Percentiles rank a stretch among this genome's conserved stretches.
These are phyloP conservation scores for Plagodis pulveraria DNA, from an alignment of 2,888 invertebrate species.

Conservation along the genomic window DNA sequence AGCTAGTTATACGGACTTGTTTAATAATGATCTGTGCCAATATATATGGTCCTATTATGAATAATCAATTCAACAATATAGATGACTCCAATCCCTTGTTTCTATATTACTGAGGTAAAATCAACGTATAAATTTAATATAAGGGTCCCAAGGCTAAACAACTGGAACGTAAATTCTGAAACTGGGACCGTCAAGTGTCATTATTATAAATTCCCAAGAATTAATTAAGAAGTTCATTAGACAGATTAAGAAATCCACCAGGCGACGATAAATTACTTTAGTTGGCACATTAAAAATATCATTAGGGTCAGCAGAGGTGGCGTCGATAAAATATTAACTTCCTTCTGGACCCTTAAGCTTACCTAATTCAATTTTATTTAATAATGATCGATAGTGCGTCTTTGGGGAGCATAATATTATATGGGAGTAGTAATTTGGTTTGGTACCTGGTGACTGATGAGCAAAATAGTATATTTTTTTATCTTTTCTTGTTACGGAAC, in stretches of 20 bases:
- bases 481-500: too few species aligned
- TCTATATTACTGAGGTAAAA: too few species aligned
- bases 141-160: conserved; percentile 2
- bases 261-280: neutral
- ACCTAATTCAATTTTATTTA: neutral
- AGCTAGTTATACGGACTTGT: too few species aligned
- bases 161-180: conserved; percentile 10
- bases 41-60: too few species aligned
- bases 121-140: neutral
- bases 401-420: neutral
- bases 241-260: conserved; percentile 5
- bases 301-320: neutral
- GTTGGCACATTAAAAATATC: conserved; percentile 1
- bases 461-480: too few species aligned
- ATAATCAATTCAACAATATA: too few species aligned
- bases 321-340: neutral
- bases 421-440: too few species aligned
- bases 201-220: conserved; percentile 20
- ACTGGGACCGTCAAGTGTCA: conserved; percentile 17
- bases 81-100: too few species aligned
- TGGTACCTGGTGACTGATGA: too few species aligned
- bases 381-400: neutral
- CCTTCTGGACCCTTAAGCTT: neutral
- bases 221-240: conserved; percentile 19
- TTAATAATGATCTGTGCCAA: too few species aligned